A percentile compares a stretch with the other conserved stretches of the same genome.
phyloP scores from a whole-genome alignment of 2,113 vertebrate genomes.

The Poecile atricapillus region DNA sequence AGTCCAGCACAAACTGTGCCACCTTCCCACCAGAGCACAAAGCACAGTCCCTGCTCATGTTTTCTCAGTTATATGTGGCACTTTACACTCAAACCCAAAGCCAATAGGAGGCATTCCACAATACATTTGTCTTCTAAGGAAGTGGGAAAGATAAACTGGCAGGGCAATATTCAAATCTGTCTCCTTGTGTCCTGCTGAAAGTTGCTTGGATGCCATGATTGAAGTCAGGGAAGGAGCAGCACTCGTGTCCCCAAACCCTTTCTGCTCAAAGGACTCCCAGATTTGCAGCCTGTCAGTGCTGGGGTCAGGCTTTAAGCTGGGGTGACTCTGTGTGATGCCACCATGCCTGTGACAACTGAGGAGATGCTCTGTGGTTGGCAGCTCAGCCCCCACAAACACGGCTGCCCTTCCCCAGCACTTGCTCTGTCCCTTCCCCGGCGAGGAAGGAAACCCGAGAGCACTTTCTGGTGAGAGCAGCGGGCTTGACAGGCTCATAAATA shows the following conservation, averaged over 20 bases:
- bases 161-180: background rate
- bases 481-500: constrained; percentile 53
- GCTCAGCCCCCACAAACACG: rapidly evolving
- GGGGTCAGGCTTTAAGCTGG: background rate
- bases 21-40: background rate
- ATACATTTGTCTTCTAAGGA: background rate
- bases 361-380: background rate
- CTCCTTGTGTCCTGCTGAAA: background rate
- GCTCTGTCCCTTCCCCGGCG: rapidly evolving
- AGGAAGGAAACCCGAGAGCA: constrained; percentile 24
- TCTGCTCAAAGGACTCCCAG: rapidly evolving
- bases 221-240: background rate
- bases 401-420: background rate
- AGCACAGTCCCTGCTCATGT: background rate
- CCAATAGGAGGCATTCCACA: background rate
- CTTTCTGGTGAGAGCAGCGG: background rate
- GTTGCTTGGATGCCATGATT: background rate
- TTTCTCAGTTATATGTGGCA: background rate
- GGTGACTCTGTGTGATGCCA: background rate
- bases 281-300: background rate
- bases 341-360: rapidly evolving
- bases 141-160: background rate
- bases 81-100: background rate
- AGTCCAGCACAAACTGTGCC: background rate
- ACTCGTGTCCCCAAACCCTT: background rate